These are phyloP conservation scores for Phalloptychus januarius DNA, from an alignment of 2,797 vertebrate species.

Conservation along the genomic window DNA sequence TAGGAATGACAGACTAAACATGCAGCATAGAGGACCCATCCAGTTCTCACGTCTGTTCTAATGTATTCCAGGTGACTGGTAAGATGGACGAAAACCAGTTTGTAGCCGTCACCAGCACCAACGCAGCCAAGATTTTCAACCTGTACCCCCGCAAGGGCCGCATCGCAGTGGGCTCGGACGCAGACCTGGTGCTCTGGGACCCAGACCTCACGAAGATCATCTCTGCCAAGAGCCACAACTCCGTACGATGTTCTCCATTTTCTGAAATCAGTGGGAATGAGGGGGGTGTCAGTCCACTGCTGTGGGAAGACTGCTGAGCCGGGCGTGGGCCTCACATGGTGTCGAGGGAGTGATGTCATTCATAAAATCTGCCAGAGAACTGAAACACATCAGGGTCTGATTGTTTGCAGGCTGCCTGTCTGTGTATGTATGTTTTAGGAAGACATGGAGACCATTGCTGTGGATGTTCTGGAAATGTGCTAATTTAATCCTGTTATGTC, in stretches of 20 bases:
- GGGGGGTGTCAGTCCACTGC: constrained; percentile 12
- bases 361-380: constrained; percentile 60
- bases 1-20: not conserved
- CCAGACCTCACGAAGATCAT: constrained; percentile 93
- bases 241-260: constrained; percentile 73
- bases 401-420: constrained; percentile 59
- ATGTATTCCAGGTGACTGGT: constrained; percentile 87
- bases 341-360: constrained; percentile 76
- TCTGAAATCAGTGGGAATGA: constrained; percentile 1
- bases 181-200: constrained; percentile 97
- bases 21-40: not conserved
- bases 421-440: constrained; percentile 24
- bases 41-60: constrained; percentile 23
- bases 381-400: constrained; percentile 66
- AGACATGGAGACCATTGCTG: constrained; percentile 12
- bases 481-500: constrained; percentile 28
- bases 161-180: constrained; percentile 95
- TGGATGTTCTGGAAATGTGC: constrained; percentile 26
- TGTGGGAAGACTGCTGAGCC: constrained; percentile 28
- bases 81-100: constrained; percentile 99
- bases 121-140: constrained; percentile 98
- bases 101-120: constrained; percentile 97
- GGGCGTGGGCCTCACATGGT: constrained; percentile 65
- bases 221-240: constrained; percentile 97
- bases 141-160: constrained; percentile 97